phyloP scores from a whole-genome alignment of 2,797 vertebrate genomes.

The Tokudaia muenninki region DNA sequence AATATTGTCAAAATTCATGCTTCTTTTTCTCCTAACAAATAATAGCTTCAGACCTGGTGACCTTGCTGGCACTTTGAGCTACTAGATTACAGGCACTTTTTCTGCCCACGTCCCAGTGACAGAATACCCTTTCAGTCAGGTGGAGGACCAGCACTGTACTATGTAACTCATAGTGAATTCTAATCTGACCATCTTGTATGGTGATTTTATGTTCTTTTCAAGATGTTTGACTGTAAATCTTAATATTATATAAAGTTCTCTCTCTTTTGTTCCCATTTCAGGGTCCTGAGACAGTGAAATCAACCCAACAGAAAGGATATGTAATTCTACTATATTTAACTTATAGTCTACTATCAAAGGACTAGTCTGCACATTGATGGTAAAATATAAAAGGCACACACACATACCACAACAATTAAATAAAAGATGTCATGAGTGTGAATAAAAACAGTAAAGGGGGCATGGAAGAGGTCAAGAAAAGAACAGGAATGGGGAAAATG shows the following conservation, averaged over 20 bases:
- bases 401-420: background rate
- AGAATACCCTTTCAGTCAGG: background rate
- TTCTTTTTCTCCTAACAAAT: background rate
- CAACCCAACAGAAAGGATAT: background rate
- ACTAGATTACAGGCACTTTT: fast-evolving
- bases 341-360: conserved; percentile 14
- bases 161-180: background rate
- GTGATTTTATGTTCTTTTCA: background rate
- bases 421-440: background rate
- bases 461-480: background rate
- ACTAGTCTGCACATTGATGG: background rate
- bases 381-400: background rate
- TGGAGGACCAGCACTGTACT: background rate
- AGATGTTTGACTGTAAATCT: background rate
- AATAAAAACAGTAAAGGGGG: background rate
- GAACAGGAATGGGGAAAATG: background rate
- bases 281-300: background rate
- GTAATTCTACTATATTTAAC: background rate
- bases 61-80: background rate
- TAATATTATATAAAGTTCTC: background rate
- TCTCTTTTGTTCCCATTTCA: background rate
- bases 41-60: background rate
- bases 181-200: background rate
- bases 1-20: background rate
- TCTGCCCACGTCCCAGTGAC: background rate